A percentile compares a stretch with the other conserved stretches of the same genome.
These are phyloP conservation scores for Eutrigla gurnardus DNA, from an alignment of 2,797 vertebrate genomes.

Conservation along the genomic window DNA sequence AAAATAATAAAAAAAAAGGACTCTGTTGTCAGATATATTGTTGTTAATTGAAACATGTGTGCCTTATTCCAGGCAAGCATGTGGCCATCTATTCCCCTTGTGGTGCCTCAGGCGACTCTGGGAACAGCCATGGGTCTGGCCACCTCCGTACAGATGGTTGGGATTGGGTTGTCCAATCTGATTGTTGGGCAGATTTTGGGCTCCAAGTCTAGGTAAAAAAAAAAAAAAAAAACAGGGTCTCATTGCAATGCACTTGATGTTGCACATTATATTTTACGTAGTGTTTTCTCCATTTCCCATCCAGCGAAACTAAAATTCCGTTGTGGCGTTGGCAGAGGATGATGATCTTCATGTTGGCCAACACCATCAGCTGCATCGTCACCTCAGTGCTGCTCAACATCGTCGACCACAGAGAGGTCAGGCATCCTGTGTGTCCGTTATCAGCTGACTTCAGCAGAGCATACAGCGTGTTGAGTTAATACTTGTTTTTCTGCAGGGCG, in stretches of 20 bases:
- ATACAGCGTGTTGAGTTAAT: neutral
- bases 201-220: slow-evolving; percentile 81
- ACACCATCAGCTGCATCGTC: slow-evolving; percentile 84
- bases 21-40: neutral
- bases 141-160: slow-evolving; percentile 88
- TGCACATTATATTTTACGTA: neutral
- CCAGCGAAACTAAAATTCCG: slow-evolving; percentile 86
- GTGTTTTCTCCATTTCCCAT: neutral
- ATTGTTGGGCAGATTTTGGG: slow-evolving; percentile 87
- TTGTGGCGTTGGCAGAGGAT: slow-evolving; percentile 88
- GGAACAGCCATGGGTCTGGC: slow-evolving; percentile 89
- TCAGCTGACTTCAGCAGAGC: neutral
- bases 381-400: slow-evolving; percentile 83
- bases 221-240: too few relatives aligned
- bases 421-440: neutral
- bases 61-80: slow-evolving; percentile 82
- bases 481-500: slow-evolving; percentile 74
- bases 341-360: slow-evolving; percentile 90
- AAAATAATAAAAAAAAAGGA: neutral
- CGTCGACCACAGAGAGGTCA: slow-evolving; percentile 85
- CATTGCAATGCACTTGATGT: neutral
- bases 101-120: slow-evolving; percentile 87
- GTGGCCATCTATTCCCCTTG: slow-evolving; percentile 89
- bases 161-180: slow-evolving; percentile 87
- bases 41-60: slow-evolving; percentile 2